phyloP scores from a whole-genome alignment of 2,797 vertebrate species.

The Carcharodon carcharias region DNA sequence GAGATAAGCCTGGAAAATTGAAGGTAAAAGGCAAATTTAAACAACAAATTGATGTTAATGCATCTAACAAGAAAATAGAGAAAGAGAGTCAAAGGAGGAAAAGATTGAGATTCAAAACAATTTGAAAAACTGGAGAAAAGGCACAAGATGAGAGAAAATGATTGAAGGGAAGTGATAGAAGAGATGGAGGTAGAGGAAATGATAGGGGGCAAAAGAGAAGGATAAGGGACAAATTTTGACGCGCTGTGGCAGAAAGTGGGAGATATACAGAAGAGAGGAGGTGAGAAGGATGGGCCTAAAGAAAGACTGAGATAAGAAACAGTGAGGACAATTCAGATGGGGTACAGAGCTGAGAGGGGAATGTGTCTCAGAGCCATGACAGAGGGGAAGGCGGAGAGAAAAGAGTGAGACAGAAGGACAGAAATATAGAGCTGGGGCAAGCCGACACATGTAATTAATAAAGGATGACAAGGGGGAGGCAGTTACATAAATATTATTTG shows the following conservation, averaged over 20 bases:
- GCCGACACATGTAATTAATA: not conserved
- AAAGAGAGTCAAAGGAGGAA: not conserved
- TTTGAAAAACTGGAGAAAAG: not conserved
- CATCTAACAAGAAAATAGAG: not conserved
- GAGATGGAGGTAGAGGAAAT: not conserved
- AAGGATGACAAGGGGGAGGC: not conserved
- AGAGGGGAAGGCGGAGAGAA: not conserved
- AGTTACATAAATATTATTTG: not conserved
- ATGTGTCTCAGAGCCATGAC: not conserved
- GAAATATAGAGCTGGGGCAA: not conserved
- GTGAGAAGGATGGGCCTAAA: not conserved
- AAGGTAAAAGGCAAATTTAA: not conserved
- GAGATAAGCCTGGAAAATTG: not conserved
- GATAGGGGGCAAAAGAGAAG: not conserved
- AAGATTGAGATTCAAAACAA: not conserved
- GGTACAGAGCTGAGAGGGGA: not conserved
- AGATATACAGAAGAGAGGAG: not conserved
- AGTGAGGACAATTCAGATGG: not conserved
- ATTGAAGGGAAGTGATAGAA: not conserved
- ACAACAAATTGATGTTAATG: not conserved
- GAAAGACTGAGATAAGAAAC: not conserved
- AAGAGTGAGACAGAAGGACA: not conserved
- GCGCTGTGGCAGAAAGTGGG: not conserved
- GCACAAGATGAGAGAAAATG: not conserved
- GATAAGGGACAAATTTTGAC: not conserved